These are phyloP conservation scores for Nibea coibor DNA, from an alignment of 2,113 vertebrate species.

Conservation along the genomic window DNA sequence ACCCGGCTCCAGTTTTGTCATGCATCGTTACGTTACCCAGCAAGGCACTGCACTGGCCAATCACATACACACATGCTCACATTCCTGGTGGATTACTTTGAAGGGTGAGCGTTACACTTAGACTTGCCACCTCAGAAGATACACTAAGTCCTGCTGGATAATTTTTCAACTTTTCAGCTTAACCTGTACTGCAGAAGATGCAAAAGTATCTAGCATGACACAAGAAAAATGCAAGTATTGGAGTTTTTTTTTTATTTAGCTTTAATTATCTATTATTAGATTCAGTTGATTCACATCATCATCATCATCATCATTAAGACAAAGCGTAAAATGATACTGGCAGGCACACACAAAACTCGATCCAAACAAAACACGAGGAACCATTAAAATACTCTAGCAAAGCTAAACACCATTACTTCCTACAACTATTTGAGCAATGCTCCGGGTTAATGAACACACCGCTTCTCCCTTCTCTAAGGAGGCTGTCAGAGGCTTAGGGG, in stretches of 20 bases:
- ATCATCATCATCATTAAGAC: background rate
- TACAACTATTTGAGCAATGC: constrained; percentile 49
- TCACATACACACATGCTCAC: background rate
- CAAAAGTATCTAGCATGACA: too few species aligned
- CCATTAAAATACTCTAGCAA: constrained; percentile 18
- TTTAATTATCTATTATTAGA: too few species aligned
- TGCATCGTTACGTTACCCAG: too few species aligned
- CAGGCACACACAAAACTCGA: background rate
- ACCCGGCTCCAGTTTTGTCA: too few species aligned
- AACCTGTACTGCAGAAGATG: background rate
- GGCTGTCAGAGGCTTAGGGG: constrained; percentile 69
- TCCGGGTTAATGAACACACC: constrained; percentile 58
- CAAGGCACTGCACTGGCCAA: background rate
- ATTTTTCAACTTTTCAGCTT: too few species aligned
- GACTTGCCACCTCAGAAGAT: too few species aligned
- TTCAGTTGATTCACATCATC: too few species aligned
- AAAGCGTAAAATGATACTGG: background rate
- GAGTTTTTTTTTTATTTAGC: background rate
- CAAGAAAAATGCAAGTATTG: background rate
- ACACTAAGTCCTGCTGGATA: too few species aligned
- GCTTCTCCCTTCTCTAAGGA: constrained; percentile 43
- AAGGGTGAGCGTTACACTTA: too few species aligned
- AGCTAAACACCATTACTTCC: constrained; percentile 34
- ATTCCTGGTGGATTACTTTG: background rate
- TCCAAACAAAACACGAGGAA: constrained; percentile 17